phyloP scores from a whole-genome alignment of 1,140 invertebrate species.

The Tribolium madens region DNA sequence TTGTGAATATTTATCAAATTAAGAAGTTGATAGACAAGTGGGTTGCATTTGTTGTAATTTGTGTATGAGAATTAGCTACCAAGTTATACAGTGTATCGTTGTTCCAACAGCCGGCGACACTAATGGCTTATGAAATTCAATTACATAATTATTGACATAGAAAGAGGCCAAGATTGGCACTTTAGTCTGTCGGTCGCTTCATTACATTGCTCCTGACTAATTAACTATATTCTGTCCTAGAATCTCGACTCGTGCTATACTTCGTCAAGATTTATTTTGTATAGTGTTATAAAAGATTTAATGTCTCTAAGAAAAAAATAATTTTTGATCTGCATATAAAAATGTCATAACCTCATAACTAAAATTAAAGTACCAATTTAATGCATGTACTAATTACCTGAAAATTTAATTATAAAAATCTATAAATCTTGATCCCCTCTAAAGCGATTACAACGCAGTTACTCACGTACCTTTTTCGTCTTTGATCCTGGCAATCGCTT shows the following conservation, averaged over 20 bases:
- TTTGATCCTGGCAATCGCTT: conserved; percentile 43
- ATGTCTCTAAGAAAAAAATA: no score
- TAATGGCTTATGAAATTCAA: conserved; percentile 51
- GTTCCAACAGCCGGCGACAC: conserved; percentile 38
- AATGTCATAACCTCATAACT: no score
- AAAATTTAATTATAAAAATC: conserved; percentile 23
- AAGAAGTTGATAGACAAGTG: background rate
- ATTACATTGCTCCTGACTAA: conserved; percentile 31
- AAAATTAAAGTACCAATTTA: background rate
- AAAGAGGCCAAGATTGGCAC: conserved; percentile 35
- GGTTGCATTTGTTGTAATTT: conserved; percentile 11
- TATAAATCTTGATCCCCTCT: conserved; percentile 23
- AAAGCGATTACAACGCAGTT: conserved; percentile 28
- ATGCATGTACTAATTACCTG: background rate
- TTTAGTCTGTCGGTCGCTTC: conserved; percentile 18
- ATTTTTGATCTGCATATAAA: no score
- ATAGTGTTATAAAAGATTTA: no score
- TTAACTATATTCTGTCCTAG: conserved; percentile 12
- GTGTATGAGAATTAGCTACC: background rate
- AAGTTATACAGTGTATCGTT: conserved; percentile 29
- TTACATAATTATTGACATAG: conserved; percentile 50
- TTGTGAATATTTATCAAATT: no score
- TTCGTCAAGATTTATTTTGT: background rate
- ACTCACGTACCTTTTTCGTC: conserved; percentile 14
- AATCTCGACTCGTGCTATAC: background rate